These are phyloP conservation scores for Columba janthina DNA, from an alignment of 2,113 vertebrate genomes.

Conservation along the genomic window DNA sequence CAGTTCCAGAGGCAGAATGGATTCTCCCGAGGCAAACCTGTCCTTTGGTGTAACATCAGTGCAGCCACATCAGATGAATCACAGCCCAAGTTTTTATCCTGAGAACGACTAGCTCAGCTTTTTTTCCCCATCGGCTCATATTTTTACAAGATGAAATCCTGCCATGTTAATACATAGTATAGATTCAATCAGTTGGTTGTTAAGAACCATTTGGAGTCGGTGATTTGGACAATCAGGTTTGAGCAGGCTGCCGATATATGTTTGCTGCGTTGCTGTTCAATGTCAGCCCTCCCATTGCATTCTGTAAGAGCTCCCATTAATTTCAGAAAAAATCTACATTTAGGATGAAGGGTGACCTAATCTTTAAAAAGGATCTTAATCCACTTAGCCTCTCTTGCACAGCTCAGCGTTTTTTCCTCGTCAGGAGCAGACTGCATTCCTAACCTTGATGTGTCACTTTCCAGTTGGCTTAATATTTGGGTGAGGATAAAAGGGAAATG, in stretches of 20 bases:
- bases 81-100: background rate
- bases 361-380: constrained; percentile 63
- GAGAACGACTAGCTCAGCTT: background rate
- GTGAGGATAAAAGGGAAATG: constrained; percentile 40
- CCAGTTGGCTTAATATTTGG: constrained; percentile 52
- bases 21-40: background rate
- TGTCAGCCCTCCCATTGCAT: background rate
- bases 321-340: constrained; percentile 38
- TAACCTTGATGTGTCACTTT: constrained; percentile 63
- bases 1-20: background rate
- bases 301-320: constrained; percentile 4
- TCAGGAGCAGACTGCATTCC: constrained; percentile 46
- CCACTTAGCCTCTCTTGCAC: constrained; percentile 27
- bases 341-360: constrained; percentile 35
- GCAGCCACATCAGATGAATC: background rate
- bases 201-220: background rate
- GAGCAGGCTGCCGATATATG: background rate
- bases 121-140: background rate
- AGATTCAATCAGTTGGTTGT: background rate
- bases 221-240: background rate
- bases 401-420: constrained; percentile 53
- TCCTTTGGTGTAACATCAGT: background rate
- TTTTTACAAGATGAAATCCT: background rate
- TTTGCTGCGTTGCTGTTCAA: background rate
- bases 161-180: background rate